Conservation (phyloP, 2,888 invertebrate genomes). For the Clitarchus hookeri region DNA sequence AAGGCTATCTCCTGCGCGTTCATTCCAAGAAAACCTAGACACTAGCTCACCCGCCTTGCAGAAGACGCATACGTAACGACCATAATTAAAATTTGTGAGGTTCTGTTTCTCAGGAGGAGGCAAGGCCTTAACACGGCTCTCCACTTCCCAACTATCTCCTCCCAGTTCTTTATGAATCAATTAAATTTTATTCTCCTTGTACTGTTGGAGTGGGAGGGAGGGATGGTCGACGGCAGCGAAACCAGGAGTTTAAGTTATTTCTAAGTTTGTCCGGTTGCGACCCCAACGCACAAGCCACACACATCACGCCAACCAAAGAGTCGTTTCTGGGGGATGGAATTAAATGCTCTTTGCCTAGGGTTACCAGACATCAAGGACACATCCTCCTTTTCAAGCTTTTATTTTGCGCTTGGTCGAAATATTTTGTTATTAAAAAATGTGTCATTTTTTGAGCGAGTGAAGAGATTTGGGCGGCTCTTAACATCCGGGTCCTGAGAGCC, state of each 20-base stretch:
- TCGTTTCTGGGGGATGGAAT: background rate
- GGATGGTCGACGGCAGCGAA: background rate
- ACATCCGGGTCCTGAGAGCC: too few species aligned
- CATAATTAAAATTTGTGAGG: background rate
- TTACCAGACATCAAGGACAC: too few species aligned
- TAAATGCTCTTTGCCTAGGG: background rate
- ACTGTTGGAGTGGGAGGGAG: background rate
- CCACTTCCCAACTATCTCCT: constrained; percentile 2
- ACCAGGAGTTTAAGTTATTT: background rate
- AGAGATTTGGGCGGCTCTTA: too few species aligned
- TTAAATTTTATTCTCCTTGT: background rate
- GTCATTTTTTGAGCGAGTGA: too few species aligned
- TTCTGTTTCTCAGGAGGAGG: background rate
- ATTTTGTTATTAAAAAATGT: too few species aligned
- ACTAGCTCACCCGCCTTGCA: too few species aligned
- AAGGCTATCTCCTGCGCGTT: too few species aligned
- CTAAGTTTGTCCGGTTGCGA: background rate
- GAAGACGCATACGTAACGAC: background rate
- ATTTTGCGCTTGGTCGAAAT: too few species aligned
- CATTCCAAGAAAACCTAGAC: too few species aligned
- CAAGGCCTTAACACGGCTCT: background rate
- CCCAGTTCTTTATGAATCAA: constrained; percentile 14
- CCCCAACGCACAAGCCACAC: background rate
- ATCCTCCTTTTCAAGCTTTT: too few species aligned
- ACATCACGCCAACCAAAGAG: background rate